phyloP scores from a whole-genome alignment of 1,140 invertebrate species.

The Frieseomelitta varia region DNA sequence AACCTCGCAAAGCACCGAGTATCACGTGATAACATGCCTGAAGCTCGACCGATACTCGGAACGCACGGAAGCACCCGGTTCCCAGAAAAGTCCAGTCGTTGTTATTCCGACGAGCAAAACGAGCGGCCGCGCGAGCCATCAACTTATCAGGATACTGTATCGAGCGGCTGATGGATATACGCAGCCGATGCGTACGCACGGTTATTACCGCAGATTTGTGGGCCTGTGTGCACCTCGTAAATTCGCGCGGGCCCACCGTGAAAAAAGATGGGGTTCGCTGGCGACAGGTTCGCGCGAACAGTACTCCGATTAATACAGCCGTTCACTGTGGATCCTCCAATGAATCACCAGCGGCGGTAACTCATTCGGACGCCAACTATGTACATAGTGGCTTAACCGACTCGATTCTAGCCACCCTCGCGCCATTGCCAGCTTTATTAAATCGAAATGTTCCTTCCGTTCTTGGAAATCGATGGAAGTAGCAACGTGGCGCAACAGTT shows the following conservation, averaged over 20 bases:
- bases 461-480: constrained; percentile 8
- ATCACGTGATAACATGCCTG: not conserved
- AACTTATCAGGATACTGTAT: constrained; percentile 19
- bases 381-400: not conserved
- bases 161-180: constrained; percentile 21
- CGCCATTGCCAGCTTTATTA: not conserved
- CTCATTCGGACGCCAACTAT: not conserved
- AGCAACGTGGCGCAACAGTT: not conserved
- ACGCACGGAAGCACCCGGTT: constrained; percentile 8
- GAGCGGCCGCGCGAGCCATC: not conserved
- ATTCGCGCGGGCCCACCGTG: constrained; percentile 16
- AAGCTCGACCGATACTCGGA: not conserved
- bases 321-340: constrained; percentile 17
- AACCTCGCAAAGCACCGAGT: not conserved
- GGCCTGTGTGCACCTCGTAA: constrained; percentile 30
- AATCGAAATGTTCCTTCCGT: constrained; percentile 4
- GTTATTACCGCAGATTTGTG: constrained; percentile 48
- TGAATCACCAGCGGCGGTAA: constrained; percentile 36
- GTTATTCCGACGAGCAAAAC: constrained; percentile 13
- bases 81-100: not conserved
- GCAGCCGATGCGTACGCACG: constrained; percentile 1
- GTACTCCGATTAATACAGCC: constrained; percentile 33
- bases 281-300: constrained; percentile 11
- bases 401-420: not conserved
- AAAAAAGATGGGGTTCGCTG: not conserved